Percentiles rank a stretch among this genome's conserved stretches.
Evolutionary conservation across 2,797 vertebrate genomes (phyloP).

Genomic region (Pristis pectinata): DNA sequence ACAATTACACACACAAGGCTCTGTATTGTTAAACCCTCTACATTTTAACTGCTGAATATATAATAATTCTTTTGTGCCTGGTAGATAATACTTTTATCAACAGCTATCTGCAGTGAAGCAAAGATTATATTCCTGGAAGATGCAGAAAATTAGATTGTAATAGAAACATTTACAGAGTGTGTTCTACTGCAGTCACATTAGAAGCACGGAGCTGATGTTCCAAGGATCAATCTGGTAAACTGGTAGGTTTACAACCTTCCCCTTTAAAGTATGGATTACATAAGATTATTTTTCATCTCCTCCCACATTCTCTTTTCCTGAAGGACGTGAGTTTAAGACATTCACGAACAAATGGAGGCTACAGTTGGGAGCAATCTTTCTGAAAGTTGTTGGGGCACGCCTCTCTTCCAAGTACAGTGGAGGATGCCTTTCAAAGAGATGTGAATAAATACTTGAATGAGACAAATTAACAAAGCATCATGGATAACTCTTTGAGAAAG

Average conservation of each 20-base stretch:
- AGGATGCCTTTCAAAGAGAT: neutral
- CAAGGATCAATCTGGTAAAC: too few species aligned
- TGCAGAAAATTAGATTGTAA: conserved; percentile 12
- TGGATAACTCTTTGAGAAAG: too few species aligned
- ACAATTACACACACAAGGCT: neutral
- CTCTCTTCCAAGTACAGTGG: neutral
- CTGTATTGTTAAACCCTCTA: neutral
- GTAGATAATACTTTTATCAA: conserved; percentile 16
- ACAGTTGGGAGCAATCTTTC: neutral
- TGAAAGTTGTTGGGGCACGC: neutral
- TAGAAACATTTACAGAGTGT: neutral
- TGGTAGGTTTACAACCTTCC: neutral
- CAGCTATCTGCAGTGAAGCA: conserved; percentile 14
- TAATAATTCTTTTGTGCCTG: neutral
- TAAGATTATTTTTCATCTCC: neutral
- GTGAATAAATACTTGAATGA: too few species aligned
- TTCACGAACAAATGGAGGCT: neutral
- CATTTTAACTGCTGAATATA: neutral
- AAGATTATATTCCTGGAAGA: conserved; percentile 14
- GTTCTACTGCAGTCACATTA: neutral
- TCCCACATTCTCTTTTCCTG: neutral
- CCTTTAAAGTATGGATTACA: neutral
- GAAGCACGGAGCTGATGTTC: neutral
- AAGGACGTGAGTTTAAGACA: neutral
- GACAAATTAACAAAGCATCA: too few species aligned